Conservation (phyloP, 92 coral and sea anemone species). For the Isaurus tuberculatus region DNA sequence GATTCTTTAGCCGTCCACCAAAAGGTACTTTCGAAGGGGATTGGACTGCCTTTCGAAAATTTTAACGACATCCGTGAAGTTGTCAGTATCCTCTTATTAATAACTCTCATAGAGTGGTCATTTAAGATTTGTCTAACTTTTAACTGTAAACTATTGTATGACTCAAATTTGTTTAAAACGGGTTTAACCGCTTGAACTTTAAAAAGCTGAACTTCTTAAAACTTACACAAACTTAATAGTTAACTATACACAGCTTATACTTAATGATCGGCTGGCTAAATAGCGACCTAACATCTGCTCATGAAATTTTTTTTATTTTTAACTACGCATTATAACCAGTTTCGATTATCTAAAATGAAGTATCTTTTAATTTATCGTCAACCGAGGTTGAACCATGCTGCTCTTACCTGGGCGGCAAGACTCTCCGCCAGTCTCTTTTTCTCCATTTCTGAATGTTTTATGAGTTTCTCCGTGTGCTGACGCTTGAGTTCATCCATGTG, state of each 20-base stretch:
- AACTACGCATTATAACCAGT: neutral
- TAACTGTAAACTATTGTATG: no score
- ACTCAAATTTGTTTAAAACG: no score
- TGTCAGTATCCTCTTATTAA: no score
- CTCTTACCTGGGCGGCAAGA: conserved; percentile 61
- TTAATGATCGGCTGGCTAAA: neutral
- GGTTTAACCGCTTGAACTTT: neutral
- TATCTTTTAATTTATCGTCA: neutral
- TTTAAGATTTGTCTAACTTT: no score
- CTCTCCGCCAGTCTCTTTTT: conserved; percentile 65
- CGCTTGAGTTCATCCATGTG: conserved; percentile 81
- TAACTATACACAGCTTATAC: neutral
- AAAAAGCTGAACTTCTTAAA: neutral
- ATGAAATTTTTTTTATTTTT: neutral
- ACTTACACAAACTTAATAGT: neutral
- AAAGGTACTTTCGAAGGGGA: no score
- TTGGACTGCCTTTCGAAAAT: no score
- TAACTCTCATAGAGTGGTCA: no score
- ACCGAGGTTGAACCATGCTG: neutral
- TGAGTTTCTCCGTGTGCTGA: conserved; percentile 75
- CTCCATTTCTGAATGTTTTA: conserved; percentile 69
- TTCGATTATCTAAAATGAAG: neutral
- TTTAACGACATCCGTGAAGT: no score
- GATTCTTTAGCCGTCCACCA: no score
- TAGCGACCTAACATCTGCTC: neutral